These are phyloP conservation scores for Xestia rhomboidea DNA, from an alignment of 2,888 invertebrate genomes.

Conservation along the genomic window DNA sequence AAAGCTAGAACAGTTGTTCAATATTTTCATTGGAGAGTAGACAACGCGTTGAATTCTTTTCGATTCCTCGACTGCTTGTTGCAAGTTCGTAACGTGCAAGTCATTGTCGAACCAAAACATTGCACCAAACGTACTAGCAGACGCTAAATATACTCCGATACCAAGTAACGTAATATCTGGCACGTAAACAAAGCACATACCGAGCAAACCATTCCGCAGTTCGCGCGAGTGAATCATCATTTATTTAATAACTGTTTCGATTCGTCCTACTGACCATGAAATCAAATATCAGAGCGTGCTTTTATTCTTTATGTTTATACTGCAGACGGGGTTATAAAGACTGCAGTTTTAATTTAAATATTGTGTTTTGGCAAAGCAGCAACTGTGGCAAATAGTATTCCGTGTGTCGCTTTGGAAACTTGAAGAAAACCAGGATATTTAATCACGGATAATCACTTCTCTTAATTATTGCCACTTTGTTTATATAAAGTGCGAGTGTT, in stretches of 20 bases:
- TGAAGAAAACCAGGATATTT: not conserved
- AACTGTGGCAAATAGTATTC: conserved; percentile 3
- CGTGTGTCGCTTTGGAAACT: not conserved
- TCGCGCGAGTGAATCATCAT: conserved; percentile 64
- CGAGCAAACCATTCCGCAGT: conserved; percentile 44
- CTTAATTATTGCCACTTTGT: not conserved
- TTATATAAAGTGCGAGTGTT: not conserved
- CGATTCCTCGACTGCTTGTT: not conserved
- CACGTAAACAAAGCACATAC: conserved; percentile 61
- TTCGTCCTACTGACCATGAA: conserved; percentile 59
- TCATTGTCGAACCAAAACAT: conserved; percentile 43
- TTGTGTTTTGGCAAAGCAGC: not conserved
- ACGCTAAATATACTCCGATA: conserved; percentile 53
- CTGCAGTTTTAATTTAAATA: not conserved
- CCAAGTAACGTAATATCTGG: conserved; percentile 54
- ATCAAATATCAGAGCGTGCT: conserved; percentile 35
- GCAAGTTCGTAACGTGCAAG: not conserved
- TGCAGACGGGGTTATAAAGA: conserved; percentile 1
- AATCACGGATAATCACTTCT: not conserved
- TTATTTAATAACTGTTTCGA: conserved; percentile 61
- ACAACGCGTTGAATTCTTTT: not conserved
- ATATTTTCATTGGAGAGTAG: conserved; percentile 8
- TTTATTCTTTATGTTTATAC: conserved; percentile 11
- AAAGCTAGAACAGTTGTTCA: not conserved
- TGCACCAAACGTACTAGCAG: conserved; percentile 20